Evolutionary conservation across 2,797 vertebrate species (phyloP).

Genomic region (Urophycis tenuis): DNA sequence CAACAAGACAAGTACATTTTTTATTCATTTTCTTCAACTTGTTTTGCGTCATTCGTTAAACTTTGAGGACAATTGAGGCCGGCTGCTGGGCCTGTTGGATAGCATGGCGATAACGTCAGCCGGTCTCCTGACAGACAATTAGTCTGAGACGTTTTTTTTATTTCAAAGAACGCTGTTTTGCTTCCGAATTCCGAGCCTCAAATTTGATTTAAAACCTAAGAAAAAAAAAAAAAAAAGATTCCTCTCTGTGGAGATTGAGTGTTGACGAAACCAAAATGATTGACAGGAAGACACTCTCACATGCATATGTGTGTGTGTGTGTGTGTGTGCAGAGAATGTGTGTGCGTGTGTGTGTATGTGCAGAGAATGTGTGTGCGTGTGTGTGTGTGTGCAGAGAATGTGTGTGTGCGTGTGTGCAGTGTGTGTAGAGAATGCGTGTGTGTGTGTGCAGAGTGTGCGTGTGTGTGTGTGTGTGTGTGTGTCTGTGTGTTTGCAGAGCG

Average conservation of each 20-base stretch:
- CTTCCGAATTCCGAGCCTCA: neutral
- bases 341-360: neutral
- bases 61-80: neutral
- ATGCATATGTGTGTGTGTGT: neutral
- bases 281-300: neutral
- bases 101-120: conserved; percentile 20
- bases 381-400: too few relatives aligned
- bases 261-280: neutral
- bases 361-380: too few relatives aligned
- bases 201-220: neutral
- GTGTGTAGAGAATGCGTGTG: neutral
- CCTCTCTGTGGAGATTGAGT: neutral
- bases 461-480: too few relatives aligned
- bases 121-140: conserved; percentile 1
- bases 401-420: neutral
- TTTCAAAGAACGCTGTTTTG: neutral
- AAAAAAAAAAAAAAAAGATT: too few relatives aligned
- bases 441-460: too few relatives aligned
- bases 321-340: neutral
- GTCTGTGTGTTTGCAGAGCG: too few relatives aligned
- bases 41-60: neutral
- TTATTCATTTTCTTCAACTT: too few relatives aligned
- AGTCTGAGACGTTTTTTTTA: neutral
- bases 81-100: neutral
- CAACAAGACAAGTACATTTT: neutral